Evolutionary conservation across 2,113 vertebrate species (phyloP).

Genomic region (Xiphorhynchus elegans): DNA sequence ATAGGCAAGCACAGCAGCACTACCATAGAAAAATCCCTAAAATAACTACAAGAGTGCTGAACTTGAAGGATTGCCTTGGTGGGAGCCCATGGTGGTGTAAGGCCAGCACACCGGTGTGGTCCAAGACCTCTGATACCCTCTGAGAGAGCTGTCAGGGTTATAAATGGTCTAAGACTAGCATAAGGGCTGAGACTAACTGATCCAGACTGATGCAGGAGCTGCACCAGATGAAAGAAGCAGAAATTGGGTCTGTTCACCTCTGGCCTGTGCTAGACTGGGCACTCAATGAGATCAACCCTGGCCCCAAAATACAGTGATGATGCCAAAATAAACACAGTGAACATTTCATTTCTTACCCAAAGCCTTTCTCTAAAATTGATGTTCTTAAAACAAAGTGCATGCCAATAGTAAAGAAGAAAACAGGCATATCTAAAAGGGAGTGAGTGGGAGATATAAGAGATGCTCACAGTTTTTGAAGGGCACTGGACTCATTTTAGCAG

Average conservation of each 20-base stretch:
- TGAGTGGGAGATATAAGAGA: slow-evolving; percentile 16
- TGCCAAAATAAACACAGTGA: accelerated
- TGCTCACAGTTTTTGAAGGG: slow-evolving; percentile 49
- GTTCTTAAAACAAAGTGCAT: background rate
- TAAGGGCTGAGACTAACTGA: background rate
- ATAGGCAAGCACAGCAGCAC: background rate
- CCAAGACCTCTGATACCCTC: background rate
- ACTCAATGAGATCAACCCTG: background rate
- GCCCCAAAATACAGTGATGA: background rate
- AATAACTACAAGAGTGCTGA: background rate
- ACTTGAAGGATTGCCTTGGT: background rate
- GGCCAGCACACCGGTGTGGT: accelerated
- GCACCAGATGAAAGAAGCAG: background rate
- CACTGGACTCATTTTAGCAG: slow-evolving; percentile 56
- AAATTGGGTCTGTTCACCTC: background rate
- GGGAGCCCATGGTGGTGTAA: background rate
- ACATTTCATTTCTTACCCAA: background rate
- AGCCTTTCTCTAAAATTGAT: background rate
- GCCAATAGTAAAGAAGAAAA: background rate
- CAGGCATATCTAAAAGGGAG: background rate
- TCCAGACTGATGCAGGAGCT: background rate
- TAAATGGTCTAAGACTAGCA: background rate
- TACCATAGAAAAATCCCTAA: background rate
- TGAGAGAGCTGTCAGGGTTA: background rate
- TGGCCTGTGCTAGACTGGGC: accelerated